phyloP scores from a whole-genome alignment of 1,140 invertebrate genomes.

The Stegodyphus dumicola region DNA sequence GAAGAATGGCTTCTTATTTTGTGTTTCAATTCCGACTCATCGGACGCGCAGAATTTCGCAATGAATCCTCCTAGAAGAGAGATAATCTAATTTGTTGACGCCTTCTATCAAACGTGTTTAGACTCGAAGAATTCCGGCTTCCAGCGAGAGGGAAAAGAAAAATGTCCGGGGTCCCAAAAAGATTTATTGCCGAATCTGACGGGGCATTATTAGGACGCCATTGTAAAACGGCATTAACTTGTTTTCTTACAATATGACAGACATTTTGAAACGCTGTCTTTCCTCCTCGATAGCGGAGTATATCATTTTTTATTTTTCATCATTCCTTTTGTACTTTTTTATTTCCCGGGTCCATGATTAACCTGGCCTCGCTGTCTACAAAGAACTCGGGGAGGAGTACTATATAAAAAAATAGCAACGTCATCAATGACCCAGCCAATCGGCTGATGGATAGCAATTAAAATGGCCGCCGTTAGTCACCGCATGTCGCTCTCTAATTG shows the following conservation, averaged over 20 bases:
- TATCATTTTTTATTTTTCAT: constrained; percentile 15
- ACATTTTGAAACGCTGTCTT: constrained; percentile 27
- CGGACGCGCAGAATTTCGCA: constrained; percentile 22
- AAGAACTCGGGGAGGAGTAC: not conserved
- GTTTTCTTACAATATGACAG: constrained; percentile 58
- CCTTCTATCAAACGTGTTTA: constrained; percentile 60
- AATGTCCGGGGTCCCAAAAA: not conserved
- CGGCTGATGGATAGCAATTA: constrained; percentile 26
- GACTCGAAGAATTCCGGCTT: constrained; percentile 46
- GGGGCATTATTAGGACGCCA: constrained; percentile 55
- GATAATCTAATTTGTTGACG: constrained; percentile 59
- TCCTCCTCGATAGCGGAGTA: not conserved
- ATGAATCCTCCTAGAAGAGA: constrained; percentile 29
- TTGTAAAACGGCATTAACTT: constrained; percentile 58
- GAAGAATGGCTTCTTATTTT: constrained; percentile 32
- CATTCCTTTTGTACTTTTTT: constrained; percentile 5
- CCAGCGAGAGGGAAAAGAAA: constrained; percentile 39
- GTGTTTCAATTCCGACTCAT: constrained; percentile 33
- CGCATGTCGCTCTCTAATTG: constrained; percentile 54
- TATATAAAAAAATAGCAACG: constrained; percentile 11
- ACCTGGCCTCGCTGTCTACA: constrained; percentile 24
- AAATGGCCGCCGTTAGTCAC: constrained; percentile 49
- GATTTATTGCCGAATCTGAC: constrained; percentile 56
- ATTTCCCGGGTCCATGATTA: constrained; percentile 1
- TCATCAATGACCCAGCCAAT: constrained; percentile 23